phyloP scores from a whole-genome alignment of 1,140 invertebrate genomes.

The Drosophila insularis region DNA sequence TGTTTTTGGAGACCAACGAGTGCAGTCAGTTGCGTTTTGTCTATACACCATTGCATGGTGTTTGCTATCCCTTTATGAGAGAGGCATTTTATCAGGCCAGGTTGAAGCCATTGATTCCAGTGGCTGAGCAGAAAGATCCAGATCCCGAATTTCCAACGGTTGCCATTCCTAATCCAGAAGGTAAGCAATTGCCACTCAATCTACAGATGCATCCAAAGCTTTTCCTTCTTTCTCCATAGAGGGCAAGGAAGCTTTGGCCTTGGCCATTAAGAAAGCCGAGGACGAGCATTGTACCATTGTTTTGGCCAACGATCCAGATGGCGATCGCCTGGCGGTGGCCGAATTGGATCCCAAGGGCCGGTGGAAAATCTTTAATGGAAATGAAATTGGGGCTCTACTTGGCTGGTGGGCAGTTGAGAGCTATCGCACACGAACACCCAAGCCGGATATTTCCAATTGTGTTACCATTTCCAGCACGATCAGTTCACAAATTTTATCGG shows the following conservation, averaged over 20 bases:
- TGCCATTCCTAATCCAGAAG: slow-evolving; percentile 97
- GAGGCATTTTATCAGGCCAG: slow-evolving; percentile 90
- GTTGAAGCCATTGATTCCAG: slow-evolving; percentile 91
- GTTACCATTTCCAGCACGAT: slow-evolving; percentile 97
- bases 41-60: slow-evolving; percentile 99
- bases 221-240: slow-evolving; percentile 84
- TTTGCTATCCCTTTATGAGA: slow-evolving; percentile 92
- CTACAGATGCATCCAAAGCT: background rate
- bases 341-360: slow-evolving; percentile 87
- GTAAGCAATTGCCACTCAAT: slow-evolving; percentile 14
- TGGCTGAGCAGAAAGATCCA: slow-evolving; percentile 92
- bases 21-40: slow-evolving; percentile 64
- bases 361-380: slow-evolving; percentile 98
- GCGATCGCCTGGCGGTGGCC: slow-evolving; percentile 96
- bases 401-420: slow-evolving; percentile 95
- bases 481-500: slow-evolving; percentile 95
- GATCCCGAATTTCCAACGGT: slow-evolving; percentile 97
- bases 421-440: slow-evolving; percentile 84
- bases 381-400: slow-evolving; percentile 96
- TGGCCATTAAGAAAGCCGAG: slow-evolving; percentile 94
- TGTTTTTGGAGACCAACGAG: slow-evolving; percentile 53
- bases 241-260: slow-evolving; percentile 91
- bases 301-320: slow-evolving; percentile 99
- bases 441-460: slow-evolving; percentile 84
- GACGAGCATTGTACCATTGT: slow-evolving; percentile 89